A percentile compares a stretch with the other conserved stretches of the same genome.
Conservation (phyloP, 1,140 invertebrate genomes). For the Idris sp. region DNA sequence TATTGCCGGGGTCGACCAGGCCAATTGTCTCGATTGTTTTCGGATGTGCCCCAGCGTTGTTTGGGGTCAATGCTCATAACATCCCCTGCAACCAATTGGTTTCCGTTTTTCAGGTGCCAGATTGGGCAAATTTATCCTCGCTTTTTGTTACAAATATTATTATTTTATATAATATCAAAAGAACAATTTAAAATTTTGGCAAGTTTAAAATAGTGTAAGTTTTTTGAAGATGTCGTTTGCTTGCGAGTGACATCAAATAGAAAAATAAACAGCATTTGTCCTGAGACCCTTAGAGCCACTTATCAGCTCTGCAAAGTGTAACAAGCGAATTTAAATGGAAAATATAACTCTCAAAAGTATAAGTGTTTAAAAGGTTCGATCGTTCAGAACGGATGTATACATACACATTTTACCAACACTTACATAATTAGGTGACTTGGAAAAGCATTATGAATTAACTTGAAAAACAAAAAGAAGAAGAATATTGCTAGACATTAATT, state of each 20-base stretch:
- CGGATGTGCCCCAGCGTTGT: slow-evolving; percentile 51
- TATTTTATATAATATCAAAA: too few species aligned
- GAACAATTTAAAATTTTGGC: too few species aligned
- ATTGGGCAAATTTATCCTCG: slow-evolving; percentile 58
- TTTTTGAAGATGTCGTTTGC: too few species aligned
- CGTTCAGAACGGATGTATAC: too few species aligned
- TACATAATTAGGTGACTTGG: too few species aligned
- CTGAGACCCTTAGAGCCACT: slow-evolving; percentile 19
- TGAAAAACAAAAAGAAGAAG: too few species aligned
- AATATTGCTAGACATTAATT: too few species aligned
- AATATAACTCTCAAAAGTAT: slow-evolving; percentile 51
- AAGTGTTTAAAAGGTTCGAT: slow-evolving; percentile 36
- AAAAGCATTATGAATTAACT: too few species aligned
- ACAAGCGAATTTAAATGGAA: slow-evolving; percentile 37
- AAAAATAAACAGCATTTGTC: slow-evolving; percentile 39
- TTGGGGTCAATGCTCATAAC: slow-evolving; percentile 59
- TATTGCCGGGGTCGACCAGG: slow-evolving; percentile 54
- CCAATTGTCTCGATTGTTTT: slow-evolving; percentile 65
- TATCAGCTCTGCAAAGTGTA: slow-evolving; percentile 30
- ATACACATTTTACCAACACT: too few species aligned
- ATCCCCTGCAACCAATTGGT: slow-evolving; percentile 58
- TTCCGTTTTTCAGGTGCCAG: too few species aligned
- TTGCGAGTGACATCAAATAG: not conserved
- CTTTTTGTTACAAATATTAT: too few species aligned
- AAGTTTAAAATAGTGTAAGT: too few species aligned